Evolutionary conservation across 2,113 vertebrate genomes (phyloP), one percentile per base, ranked within the genome.

Genomic region (Menidia beryllina): DNA sequence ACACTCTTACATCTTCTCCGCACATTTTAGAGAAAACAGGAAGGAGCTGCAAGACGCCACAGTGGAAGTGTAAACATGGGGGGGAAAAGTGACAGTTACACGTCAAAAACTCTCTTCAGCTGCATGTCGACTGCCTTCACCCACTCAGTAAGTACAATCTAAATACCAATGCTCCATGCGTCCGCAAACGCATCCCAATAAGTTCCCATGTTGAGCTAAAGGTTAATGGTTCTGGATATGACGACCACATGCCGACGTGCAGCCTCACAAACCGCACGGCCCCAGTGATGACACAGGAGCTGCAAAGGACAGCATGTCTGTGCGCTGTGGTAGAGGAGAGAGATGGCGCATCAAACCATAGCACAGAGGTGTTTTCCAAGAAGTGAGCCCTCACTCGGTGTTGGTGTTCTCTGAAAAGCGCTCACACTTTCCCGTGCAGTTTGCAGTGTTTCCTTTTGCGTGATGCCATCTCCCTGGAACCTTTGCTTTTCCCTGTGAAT

Each of bases 401-500:
- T n/a, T n/a, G n/a, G n/a, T n/a, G n/a, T n/a, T n/a, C n/a, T n/a
- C n/a, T n/a, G n/a, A n/a, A n/a, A n/a, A n/a, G n/a, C n/a, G n/a
- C n/a, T n/a, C n/a, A n/a, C n/a, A n/a, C 48, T 60, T 72, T 72
- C 81, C 75, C 74, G 76, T 80, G 4, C 72, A 82, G 80, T 80
- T 89, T 80, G 65, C 72, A 56, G 65, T 49, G 76, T 69, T 89
- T 88, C 82, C 63, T 84, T 84, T 86, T 81, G 88, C 55, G 55
- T 72, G 82, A 82, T 59, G 78, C 61, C 11, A 43, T 56, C 69
- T 73, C 71, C 80, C 77, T n/a, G 68, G 63, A 75, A 36, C 59
- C 27, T 25, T n/a, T 1, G 47, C 62, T 61, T 71, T 77, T 56
- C 85, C 65, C 80, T 72, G 77, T 71, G 84, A 89, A 90, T 89